phyloP scores from a whole-genome alignment of 2,888 invertebrate species.

The Thecocarcelia acutangulata region DNA sequence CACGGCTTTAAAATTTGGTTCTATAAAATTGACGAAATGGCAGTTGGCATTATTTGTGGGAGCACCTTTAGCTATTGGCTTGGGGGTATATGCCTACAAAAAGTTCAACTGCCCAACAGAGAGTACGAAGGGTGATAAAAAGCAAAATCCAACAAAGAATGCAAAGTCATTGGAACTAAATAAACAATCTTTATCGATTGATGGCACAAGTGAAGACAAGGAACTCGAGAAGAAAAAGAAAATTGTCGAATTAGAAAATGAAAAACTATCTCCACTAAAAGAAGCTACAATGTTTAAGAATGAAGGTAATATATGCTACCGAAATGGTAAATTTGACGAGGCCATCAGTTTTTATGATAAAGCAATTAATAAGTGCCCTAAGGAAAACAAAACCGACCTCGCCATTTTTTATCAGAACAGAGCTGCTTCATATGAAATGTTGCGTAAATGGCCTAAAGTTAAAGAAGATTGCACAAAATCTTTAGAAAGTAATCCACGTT shows the following conservation, averaged over 20 bases:
- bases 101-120: conserved; percentile 31
- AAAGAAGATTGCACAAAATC: conserved; percentile 94
- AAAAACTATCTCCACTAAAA: conserved; percentile 84
- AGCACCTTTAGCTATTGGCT: conserved; percentile 90
- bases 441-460: conserved; percentile 91
- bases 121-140: neutral
- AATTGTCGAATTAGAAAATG: conserved; percentile 74
- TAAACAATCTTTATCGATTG: conserved; percentile 85
- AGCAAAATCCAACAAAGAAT: conserved; percentile 15
- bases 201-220: conserved; percentile 78
- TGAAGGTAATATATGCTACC: conserved; percentile 93
- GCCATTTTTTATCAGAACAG: conserved; percentile 97
- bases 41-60: conserved; percentile 92
- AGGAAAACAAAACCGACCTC: conserved; percentile 87
- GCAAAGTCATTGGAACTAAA: conserved; percentile 80
- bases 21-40: conserved; percentile 86
- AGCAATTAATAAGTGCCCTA: conserved; percentile 94
- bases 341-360: conserved; percentile 94
- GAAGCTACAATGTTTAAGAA: conserved; percentile 91
- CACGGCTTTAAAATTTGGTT: conserved; percentile 73
- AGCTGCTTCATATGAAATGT: conserved; percentile 96
- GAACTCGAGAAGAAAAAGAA: conserved; percentile 82
- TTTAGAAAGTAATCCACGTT: conserved; percentile 90
- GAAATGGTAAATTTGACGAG: conserved; percentile 92
- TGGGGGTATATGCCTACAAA: conserved; percentile 86